Percentiles rank a stretch among this genome's conserved stretches.
Evolutionary conservation across 2,888 invertebrate genomes (phyloP).

Genomic region (Harmothoe impar): DNA sequence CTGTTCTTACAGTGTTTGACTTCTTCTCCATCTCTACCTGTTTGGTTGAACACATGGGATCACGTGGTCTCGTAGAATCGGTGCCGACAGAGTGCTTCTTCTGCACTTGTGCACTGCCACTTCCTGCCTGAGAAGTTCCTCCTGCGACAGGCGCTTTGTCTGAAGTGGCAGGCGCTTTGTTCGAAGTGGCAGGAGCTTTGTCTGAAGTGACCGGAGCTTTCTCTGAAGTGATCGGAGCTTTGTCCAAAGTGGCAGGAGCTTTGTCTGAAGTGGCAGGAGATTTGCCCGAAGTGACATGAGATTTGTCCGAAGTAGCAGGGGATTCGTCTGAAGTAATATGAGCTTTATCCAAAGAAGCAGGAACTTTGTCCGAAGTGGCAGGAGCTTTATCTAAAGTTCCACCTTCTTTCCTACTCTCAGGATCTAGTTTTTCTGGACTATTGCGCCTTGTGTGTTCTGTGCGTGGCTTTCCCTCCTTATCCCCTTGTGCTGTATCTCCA

Average conservation of each 20-base stretch:
- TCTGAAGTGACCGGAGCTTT: not conserved
- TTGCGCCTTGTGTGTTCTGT: not conserved
- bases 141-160: not conserved
- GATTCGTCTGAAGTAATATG: too few species aligned
- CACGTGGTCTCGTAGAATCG: not conserved
- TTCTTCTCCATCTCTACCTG: conserved; percentile 32
- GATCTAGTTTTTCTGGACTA: not conserved
- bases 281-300: too few species aligned
- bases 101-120: not conserved
- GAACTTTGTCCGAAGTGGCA: too few species aligned
- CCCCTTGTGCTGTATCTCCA: not conserved
- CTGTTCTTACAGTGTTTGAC: not conserved
- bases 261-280: not conserved
- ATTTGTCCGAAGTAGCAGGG: too few species aligned
- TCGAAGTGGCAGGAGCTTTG: not conserved
- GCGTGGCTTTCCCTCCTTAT: not conserved
- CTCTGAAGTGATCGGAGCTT: not conserved
- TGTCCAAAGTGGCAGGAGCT: not conserved
- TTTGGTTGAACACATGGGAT: conserved; percentile 40
- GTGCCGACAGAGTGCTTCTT: not conserved
- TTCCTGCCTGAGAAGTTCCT: not conserved
- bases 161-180: too few species aligned
- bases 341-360: too few species aligned
- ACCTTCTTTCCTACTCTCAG: not conserved
- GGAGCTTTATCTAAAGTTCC: not conserved